Conservation (phyloP, 2,888 invertebrate species). For the Muscina levida region DNA sequence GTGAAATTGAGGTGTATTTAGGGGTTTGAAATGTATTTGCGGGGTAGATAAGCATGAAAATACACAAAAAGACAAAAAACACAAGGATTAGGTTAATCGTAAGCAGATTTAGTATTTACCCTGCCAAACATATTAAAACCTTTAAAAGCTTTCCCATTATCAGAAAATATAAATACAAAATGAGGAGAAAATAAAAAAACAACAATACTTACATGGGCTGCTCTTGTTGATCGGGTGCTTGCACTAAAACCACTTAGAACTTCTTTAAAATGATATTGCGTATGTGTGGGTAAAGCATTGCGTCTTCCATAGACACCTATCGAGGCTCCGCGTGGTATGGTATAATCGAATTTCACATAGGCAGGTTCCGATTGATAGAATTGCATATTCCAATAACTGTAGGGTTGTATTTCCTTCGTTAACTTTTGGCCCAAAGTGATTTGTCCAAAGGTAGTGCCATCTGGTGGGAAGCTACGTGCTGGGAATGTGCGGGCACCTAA, state of each 20-base stretch:
- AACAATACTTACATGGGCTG: slow-evolving; percentile 89
- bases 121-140: slow-evolving; percentile 18
- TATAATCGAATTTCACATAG: slow-evolving; percentile 96
- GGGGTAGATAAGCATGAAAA: slow-evolving; percentile 67
- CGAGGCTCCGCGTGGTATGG: slow-evolving; percentile 93
- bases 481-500: slow-evolving; percentile 93
- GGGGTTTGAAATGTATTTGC: slow-evolving; percentile 40
- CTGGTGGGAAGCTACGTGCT: slow-evolving; percentile 94
- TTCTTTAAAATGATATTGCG: slow-evolving; percentile 97
- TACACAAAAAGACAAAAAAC: slow-evolving; percentile 65
- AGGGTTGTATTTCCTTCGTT: slow-evolving; percentile 93
- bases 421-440: slow-evolving; percentile 92
- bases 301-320: slow-evolving; percentile 97
- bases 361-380: slow-evolving; percentile 97
- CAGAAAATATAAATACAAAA: slow-evolving; percentile 11
- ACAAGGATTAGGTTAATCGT: slow-evolving; percentile 62
- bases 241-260: slow-evolving; percentile 94
- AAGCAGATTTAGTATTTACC: slow-evolving; percentile 55
- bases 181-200: background rate
- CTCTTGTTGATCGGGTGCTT: slow-evolving; percentile 90
- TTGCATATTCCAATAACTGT: slow-evolving; percentile 98
- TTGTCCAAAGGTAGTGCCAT: slow-evolving; percentile 95
- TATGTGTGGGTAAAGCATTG: slow-evolving; percentile 96
- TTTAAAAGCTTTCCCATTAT: slow-evolving; percentile 10
- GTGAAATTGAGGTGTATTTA: slow-evolving; percentile 5